phyloP scores from a whole-genome alignment of 2,113 vertebrate genomes.

The Charina bottae region DNA sequence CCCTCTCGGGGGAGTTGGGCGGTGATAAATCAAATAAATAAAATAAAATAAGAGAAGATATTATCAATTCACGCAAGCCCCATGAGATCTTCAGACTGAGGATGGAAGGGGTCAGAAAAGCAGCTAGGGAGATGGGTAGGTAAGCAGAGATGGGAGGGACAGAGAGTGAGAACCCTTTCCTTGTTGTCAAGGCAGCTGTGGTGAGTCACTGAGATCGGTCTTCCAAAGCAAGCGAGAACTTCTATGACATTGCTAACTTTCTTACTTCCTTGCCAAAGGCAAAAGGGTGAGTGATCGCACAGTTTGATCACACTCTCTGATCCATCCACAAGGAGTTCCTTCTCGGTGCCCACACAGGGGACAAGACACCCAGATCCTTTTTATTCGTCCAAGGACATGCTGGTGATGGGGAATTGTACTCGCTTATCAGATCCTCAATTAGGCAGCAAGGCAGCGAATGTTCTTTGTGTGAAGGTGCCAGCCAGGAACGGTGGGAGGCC shows the following conservation, averaged over 20 bases:
- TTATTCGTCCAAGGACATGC: fast-evolving
- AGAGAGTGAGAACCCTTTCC: not conserved
- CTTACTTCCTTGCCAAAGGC: not conserved
- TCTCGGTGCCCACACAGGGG: not conserved
- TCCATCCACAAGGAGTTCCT: not conserved
- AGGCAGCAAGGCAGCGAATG: not conserved
- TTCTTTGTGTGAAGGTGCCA: not conserved
- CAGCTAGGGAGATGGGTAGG: not conserved
- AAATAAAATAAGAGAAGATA: not conserved
- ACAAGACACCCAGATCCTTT: not conserved
- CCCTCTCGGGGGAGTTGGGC: no score
- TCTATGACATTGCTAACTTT: not conserved
- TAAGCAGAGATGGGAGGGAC: no score
- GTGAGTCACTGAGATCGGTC: not conserved
- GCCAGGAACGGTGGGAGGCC: not conserved
- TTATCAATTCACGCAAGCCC: not conserved
- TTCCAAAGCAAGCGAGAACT: not conserved
- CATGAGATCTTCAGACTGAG: not conserved
- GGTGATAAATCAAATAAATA: no score
- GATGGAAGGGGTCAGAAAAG: not conserved
- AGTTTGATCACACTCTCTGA: not conserved
- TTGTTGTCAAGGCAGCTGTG: not conserved
- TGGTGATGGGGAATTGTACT: not conserved
- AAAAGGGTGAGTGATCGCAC: not conserved
- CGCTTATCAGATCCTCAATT: no score